Evolutionary conservation across 2,888 invertebrate species (phyloP), one percentile per base, ranked within the genome.

Genomic region (Xestia rhomboidea): DNA sequence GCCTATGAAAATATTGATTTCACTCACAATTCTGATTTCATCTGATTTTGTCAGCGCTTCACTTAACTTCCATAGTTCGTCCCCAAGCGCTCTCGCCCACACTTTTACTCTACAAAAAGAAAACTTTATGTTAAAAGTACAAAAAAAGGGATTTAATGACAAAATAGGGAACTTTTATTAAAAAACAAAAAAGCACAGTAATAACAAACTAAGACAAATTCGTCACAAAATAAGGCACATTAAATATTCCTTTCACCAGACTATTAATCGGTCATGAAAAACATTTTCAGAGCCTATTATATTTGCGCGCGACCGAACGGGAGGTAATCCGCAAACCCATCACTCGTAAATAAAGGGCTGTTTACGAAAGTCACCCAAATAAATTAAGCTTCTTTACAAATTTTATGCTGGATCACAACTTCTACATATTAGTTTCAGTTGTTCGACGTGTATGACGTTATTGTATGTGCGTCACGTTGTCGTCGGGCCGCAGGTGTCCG

Each of bases 51-150:
- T 98, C 89, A 98, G 97, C 83, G 97, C 97, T 91, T 97, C 97
- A 75, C 98, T 98, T 82, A 99, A 97, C 89, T 97, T 97, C 98
- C 98, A 98, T 85, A 99, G 95, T 91, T 98, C 98, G 83, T 97
- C 97, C 51, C 99, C 99, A 80, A 99, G 97, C 79, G 97, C 97
- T 83, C 97, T 97, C 38, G 98, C 98, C 99, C 99, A 99, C 95
- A 97, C 97, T 91, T 97, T 97, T 68, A 99, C 98, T 82, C 99
- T 99, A 94, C 6, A 90, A 83, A 41, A 86, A 86, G 51, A 68
- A 71, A 68, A 54, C 7, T 62, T 54, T 38, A 24, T 46, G 8
- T 60, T 38, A 38, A 18, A 57, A 30, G 18, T n/a, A 46, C 21
- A 63, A 34, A 62, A 64, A 57, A 46, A 24, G n/a, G n/a, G 0